phyloP scores from a whole-genome alignment of 2,797 vertebrate genomes.

The Sternotherus odoratus region DNA sequence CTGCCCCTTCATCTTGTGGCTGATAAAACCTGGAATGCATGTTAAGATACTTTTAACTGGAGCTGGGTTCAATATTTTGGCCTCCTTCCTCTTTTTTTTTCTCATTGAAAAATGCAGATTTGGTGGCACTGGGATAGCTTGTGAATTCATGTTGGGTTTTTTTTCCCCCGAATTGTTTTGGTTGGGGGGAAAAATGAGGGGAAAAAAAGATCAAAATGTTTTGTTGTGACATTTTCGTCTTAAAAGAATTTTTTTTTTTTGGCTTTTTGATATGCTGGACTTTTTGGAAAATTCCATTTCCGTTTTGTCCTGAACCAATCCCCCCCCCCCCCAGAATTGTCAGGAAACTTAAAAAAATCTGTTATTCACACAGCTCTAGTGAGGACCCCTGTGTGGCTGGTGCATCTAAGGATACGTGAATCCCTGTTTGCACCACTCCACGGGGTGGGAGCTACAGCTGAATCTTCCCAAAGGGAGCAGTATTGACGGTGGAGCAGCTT shows the following conservation, averaged over 20 bases:
- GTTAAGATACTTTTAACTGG: not conserved
- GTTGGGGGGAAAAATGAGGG: not conserved
- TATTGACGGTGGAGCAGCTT: rapidly evolving
- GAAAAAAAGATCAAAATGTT: not conserved
- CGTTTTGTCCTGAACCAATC: not conserved
- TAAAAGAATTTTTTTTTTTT: not conserved
- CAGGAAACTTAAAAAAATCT: not conserved
- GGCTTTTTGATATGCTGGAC: not conserved
- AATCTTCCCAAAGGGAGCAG: not conserved
- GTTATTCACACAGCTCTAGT: not conserved
- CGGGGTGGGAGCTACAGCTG: rapidly evolving
- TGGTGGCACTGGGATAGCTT: not conserved
- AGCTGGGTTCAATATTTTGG: not conserved
- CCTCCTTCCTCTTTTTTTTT: not conserved
- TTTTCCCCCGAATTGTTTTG: not conserved
- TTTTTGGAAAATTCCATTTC: not conserved
- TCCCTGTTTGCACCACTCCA: rapidly evolving
- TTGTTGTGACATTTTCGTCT: not conserved
- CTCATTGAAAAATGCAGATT: not conserved
- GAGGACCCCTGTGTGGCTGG: rapidly evolving
- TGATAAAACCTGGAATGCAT: not conserved
- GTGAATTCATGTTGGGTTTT: not conserved
- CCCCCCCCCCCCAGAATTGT: not conserved
- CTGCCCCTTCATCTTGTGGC: not conserved
- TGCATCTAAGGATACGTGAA: not conserved